These are phyloP conservation scores for Periophthalmodon schlosseri DNA, from an alignment of 2,113 vertebrate species.

Conservation along the genomic window DNA sequence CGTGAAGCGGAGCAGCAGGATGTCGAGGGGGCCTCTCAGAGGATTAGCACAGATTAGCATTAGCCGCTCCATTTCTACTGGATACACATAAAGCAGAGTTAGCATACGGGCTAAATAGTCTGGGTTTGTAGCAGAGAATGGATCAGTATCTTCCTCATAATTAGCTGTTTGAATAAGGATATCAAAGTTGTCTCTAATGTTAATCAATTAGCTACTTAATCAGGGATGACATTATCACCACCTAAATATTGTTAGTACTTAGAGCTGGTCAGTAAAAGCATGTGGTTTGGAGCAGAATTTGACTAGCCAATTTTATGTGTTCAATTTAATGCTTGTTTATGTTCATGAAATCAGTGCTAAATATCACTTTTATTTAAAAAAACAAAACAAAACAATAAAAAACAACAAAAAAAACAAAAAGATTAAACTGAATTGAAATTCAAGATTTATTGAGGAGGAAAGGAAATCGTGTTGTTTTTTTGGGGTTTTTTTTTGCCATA, in stretches of 20 bases:
- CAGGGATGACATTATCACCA: background rate
- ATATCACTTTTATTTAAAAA: no score
- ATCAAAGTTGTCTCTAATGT: background rate
- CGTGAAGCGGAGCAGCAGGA: slow-evolving; percentile 46
- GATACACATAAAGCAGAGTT: slow-evolving; percentile 51
- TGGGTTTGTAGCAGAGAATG: slow-evolving; percentile 3
- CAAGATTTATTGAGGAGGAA: no score
- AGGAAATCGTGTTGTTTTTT: no score
- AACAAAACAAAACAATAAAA: no score
- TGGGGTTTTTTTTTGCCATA: no score
- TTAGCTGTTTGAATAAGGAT: slow-evolving; percentile 20
- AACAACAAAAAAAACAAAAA: no score
- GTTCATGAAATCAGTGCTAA: no score
- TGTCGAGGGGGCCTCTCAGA: slow-evolving; percentile 50
- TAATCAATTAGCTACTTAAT: background rate
- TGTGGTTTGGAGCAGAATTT: no score
- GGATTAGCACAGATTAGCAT: slow-evolving; percentile 74
- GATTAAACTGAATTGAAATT: no score
- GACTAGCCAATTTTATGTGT: no score
- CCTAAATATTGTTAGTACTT: background rate
- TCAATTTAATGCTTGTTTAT: no score
- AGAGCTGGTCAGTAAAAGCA: no score
- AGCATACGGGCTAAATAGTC: slow-evolving; percentile 39
- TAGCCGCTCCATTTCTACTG: slow-evolving; percentile 68
- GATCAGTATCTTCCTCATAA: background rate